phyloP scores from a whole-genome alignment of 2,888 invertebrate species.

The Drosophila infuscata region DNA sequence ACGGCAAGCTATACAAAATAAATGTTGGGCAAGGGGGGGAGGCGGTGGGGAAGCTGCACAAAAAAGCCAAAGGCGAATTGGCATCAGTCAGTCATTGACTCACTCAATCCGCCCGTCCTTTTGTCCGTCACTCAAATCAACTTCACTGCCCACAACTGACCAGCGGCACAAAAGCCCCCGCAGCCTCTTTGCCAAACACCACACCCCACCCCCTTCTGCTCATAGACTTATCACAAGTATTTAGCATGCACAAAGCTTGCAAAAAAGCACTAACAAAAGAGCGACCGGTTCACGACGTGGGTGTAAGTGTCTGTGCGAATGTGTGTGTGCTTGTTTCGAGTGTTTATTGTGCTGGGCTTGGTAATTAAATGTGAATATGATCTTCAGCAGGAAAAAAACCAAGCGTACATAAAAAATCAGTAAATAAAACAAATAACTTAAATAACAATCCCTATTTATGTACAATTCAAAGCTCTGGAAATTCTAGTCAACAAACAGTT shows the following conservation, averaged over 20 bases:
- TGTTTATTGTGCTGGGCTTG: conserved; percentile 18
- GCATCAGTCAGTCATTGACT: conserved; percentile 43
- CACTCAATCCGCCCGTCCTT: conserved; percentile 24
- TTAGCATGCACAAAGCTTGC: conserved; percentile 73
- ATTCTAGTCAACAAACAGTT: neutral
- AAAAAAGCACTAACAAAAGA: conserved; percentile 66
- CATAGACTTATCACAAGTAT: conserved; percentile 54
- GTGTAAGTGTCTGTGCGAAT: conserved; percentile 16
- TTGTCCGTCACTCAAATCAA: conserved; percentile 58
- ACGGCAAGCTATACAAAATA: neutral
- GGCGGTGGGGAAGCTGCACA: neutral
- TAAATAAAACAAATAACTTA: neutral
- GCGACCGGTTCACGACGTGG: conserved; percentile 8
- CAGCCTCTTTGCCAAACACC: neutral
- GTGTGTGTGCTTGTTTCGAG: conserved; percentile 22
- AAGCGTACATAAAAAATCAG: neutral
- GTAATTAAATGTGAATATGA: conserved; percentile 50
- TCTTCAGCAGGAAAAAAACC: conserved; percentile 3
- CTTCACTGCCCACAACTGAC: conserved; percentile 66
- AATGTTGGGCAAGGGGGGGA: neutral
- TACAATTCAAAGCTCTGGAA: neutral
- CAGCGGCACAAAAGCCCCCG: conserved; percentile 41
- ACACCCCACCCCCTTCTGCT: neutral
- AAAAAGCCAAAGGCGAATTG: conserved; percentile 59
- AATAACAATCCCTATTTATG: neutral